A percentile compares a stretch with the other conserved stretches of the same genome.
Conservation (phyloP, 2,113 vertebrate genomes). For the Craseonycteris thonglongyai region DNA sequence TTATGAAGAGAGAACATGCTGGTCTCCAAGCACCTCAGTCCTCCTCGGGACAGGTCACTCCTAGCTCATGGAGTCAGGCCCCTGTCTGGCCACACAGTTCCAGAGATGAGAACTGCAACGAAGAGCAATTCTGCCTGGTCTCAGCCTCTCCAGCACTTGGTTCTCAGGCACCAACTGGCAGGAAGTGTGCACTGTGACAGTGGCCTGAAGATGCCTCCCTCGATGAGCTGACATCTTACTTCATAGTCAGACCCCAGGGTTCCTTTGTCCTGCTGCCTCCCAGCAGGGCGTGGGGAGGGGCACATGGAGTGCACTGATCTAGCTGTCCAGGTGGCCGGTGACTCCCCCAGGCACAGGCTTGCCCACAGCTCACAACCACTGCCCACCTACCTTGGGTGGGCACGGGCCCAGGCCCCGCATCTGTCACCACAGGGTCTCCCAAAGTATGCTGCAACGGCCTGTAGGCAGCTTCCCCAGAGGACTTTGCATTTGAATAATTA, state of each 20-base stretch:
- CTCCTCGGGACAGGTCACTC: background rate
- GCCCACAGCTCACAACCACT: background rate
- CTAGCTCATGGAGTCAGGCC: background rate
- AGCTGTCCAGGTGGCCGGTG: background rate
- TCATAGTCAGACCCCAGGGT: background rate
- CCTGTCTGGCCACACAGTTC: background rate
- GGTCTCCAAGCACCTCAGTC: background rate
- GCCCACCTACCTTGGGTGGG: background rate
- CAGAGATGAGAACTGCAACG: background rate
- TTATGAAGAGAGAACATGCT: background rate
- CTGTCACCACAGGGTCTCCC: background rate
- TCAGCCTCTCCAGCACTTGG: background rate
- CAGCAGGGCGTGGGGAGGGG: accelerated
- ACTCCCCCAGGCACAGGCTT: background rate
- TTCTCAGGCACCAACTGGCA: background rate
- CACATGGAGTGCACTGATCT: background rate
- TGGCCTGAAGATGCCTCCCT: no score
- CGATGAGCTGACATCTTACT: background rate
- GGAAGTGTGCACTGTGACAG: background rate
- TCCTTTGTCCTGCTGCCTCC: background rate
- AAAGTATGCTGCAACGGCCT: background rate
- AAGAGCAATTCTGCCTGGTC: background rate
- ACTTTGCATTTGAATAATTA: background rate
- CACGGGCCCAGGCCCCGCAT: accelerated
- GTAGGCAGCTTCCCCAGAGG: background rate